Percentiles rank a stretch among this genome's conserved stretches.
Evolutionary conservation across 2,888 invertebrate species (phyloP).

Genomic region (Electrophaes corylata): DNA sequence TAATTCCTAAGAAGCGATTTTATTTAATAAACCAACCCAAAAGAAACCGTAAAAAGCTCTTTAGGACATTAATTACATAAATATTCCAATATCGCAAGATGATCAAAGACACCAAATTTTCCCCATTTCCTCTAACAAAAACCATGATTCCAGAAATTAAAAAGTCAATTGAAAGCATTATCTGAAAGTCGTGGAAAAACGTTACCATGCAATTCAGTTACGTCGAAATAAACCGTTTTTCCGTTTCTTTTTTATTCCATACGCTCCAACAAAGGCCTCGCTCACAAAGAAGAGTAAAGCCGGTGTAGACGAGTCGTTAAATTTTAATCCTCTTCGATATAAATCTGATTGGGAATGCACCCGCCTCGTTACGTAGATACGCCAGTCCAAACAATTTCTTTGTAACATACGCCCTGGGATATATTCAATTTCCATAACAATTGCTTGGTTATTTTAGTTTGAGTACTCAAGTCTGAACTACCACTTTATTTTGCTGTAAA

Average conservation of each 20-base stretch:
- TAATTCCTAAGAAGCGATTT: neutral
- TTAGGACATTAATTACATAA: conserved; percentile 7
- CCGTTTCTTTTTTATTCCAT: conserved; percentile 47
- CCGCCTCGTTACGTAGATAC: conserved; percentile 54
- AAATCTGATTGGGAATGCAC: conserved; percentile 73
- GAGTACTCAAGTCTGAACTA: neutral
- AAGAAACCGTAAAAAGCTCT: neutral
- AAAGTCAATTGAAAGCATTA: conserved; percentile 16
- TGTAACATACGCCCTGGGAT: conserved; percentile 21
- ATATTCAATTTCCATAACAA: conserved; percentile 24
- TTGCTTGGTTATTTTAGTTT: conserved; percentile 8
- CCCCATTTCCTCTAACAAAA: neutral
- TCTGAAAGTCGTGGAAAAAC: conserved; percentile 16
- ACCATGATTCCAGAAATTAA: conserved; percentile 14
- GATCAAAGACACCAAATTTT: conserved; percentile 3
- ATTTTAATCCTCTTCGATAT: conserved; percentile 69
- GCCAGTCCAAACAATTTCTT: conserved; percentile 29
- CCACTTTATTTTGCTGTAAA: neutral
- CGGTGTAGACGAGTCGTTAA: conserved; percentile 65
- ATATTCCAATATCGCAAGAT: conserved; percentile 3
- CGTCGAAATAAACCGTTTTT: conserved; percentile 39
- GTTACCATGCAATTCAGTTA: conserved; percentile 21
- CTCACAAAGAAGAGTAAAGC: conserved; percentile 59
- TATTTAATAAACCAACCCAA: neutral
- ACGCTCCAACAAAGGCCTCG: conserved; percentile 58